phyloP scores from a whole-genome alignment of 2,113 vertebrate genomes.

The Lampris megalopsis region DNA sequence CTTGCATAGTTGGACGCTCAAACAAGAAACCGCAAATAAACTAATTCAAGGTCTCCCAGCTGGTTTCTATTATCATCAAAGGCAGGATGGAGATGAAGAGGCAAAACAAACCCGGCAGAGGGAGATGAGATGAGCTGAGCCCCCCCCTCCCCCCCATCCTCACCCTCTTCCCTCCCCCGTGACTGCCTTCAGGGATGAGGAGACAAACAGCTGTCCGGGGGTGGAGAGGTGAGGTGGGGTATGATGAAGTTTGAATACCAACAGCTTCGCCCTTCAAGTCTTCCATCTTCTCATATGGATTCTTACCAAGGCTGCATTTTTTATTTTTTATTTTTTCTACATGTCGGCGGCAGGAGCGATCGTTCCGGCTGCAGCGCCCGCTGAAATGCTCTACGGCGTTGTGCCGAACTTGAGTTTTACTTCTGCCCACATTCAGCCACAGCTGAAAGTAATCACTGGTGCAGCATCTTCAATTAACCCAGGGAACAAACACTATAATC shows the following conservation, averaged over 20 bases:
- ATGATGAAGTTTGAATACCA: neutral
- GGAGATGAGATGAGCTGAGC: constrained; percentile 58
- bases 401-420: neutral
- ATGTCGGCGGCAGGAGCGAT: constrained; percentile 1
- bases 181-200: constrained; percentile 38
- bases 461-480: constrained; percentile 73
- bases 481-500: constrained; percentile 67
- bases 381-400: constrained; percentile 13
- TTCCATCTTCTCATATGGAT: constrained; percentile 35
- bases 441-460: constrained; percentile 74
- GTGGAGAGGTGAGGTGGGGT: constrained; percentile 12
- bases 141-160: constrained; percentile 17
- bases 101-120: constrained; percentile 56
- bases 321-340: constrained; percentile 24
- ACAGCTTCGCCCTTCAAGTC: constrained; percentile 9
- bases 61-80: constrained; percentile 73
- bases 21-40: constrained; percentile 67
- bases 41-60: constrained; percentile 61
- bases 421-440: constrained; percentile 40
- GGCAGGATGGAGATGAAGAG: constrained; percentile 55
- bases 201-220: constrained; percentile 53
- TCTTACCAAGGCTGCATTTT: constrained; percentile 22
- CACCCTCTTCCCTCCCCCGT: constrained; percentile 24
- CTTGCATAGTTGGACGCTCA: constrained; percentile 28
- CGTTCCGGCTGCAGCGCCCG: constrained; percentile 1